Evolutionary conservation across 2,888 invertebrate species (phyloP).

Genomic region (Zele albiditarsus): DNA sequence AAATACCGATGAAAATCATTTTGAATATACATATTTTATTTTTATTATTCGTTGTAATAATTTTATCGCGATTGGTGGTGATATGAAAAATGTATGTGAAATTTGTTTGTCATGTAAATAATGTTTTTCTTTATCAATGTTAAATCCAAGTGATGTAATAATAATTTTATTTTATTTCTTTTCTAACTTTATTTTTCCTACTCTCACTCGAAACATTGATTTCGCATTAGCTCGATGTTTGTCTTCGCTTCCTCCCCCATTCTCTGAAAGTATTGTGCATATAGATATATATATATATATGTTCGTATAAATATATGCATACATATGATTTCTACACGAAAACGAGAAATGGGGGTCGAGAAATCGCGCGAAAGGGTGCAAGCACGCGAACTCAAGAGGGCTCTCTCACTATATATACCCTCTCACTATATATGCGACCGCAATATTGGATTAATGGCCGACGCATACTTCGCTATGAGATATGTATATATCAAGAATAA

Average conservation of each 20-base stretch:
- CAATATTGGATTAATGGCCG: slow-evolving; percentile 68
- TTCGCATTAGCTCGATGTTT: slow-evolving; percentile 59
- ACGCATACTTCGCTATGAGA: slow-evolving; percentile 56
- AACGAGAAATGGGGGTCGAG: slow-evolving; percentile 27
- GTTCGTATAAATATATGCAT: no score
- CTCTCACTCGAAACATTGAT: slow-evolving; percentile 59
- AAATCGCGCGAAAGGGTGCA: slow-evolving; percentile 45
- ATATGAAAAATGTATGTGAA: not conserved
- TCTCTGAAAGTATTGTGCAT: slow-evolving; percentile 10
- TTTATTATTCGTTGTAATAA: not conserved
- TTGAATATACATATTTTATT: not conserved
- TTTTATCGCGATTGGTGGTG: not conserved
- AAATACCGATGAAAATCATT: not conserved
- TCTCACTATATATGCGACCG: slow-evolving; percentile 58
- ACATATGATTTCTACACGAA: slow-evolving; percentile 15
- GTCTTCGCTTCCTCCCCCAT: slow-evolving; percentile 44
- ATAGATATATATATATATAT: slow-evolving; percentile 14
- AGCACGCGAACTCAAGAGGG: slow-evolving; percentile 62
- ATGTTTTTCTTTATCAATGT: not conserved
- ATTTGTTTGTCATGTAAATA: not conserved
- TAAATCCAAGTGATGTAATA: not conserved
- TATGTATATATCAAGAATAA: slow-evolving; percentile 12
- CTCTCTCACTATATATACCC: slow-evolving; percentile 27
- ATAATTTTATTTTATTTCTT: not conserved
- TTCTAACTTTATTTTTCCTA: slow-evolving; percentile 5